phyloP scores from a whole-genome alignment of 2,888 invertebrate genomes.

The Amphipoea oculea region DNA sequence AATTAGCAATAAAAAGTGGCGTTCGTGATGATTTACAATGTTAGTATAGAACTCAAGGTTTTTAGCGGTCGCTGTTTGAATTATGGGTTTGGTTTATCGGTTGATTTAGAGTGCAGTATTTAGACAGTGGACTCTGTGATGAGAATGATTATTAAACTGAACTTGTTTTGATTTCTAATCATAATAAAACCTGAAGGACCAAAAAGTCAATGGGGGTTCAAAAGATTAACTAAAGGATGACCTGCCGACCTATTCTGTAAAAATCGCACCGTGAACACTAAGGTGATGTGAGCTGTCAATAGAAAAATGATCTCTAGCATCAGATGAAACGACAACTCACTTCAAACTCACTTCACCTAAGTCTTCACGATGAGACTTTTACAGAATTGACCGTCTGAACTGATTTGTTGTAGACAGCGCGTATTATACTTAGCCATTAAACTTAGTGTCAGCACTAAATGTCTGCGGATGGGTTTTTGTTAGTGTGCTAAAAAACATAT shows the following conservation, averaged over 20 bases:
- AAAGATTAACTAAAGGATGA: neutral
- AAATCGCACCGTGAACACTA: neutral
- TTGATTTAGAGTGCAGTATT: neutral
- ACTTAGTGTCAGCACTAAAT: neutral
- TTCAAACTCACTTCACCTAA: neutral
- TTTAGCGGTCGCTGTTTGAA: slow-evolving; percentile 28
- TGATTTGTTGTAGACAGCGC: neutral
- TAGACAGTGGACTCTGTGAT: neutral
- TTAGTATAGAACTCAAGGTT: slow-evolving; percentile 20
- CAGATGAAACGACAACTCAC: neutral
- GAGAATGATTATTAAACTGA: neutral
- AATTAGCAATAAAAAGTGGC: slow-evolving; percentile 72
- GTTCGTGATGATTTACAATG: slow-evolving; percentile 62
- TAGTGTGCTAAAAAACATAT: neutral
- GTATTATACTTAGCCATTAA: neutral
- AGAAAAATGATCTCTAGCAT: neutral
- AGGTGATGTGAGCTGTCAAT: neutral
- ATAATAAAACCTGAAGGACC: neutral
- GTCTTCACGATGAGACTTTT: neutral
- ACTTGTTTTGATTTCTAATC: neutral
- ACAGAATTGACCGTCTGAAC: too few species aligned
- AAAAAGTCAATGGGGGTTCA: neutral
- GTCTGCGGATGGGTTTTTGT: neutral
- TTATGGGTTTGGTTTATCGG: slow-evolving; percentile 25
- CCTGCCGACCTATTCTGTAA: neutral